Base-by-base conservation (phyloP, 2,113 vertebrate species). In the Eurypyga helias region DNA sequence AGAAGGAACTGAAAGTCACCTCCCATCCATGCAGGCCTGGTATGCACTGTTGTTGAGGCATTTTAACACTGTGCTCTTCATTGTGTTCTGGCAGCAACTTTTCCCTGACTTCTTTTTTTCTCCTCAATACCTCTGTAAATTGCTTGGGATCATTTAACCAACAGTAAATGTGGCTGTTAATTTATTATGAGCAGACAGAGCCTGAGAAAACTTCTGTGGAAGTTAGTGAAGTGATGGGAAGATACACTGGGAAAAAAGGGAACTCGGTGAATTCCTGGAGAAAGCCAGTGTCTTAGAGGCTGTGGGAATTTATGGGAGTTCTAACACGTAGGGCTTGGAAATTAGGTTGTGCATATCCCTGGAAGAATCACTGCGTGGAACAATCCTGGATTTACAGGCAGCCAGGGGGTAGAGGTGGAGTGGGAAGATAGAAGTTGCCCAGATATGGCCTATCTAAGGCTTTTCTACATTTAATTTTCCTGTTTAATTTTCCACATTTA, bases 11-110 rank as follows among this genome's bases (percentile, higher is more conserved):
- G 62, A 18, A 72, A 83, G 25, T 43, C 21, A 52, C 28, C 34
- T 73, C 65, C 49, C 20, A 18, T 9, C 33, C 26, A 1, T 3
- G 10, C 54, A 70, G 34, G 20, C 11, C 29, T 48, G 55, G 20
- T 38, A 7, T 0, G 0, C 10, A 6, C 21, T 69, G 38, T 8
- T 71, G 23, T 28, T 12, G 52, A 41, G n/a, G 8, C 41, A 23
- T 55, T 91, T 67, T 21, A 43, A 77, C 17, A n/a, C 65, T 11
- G 3, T 18, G 33, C 8, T 85, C 6, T 57, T 84, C 19, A 6
- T 13, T 55, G 33, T 49, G 33, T 2, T 26, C 57, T 75, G 69
- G 34, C 17, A 89, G 29, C 23, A 54, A 71, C 29, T 5, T 80
- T 71, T 38, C 61, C 48, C 28, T 61, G 69, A 48, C 2, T 0